A percentile compares a stretch with the other conserved stretches of the same genome.
Conservation (phyloP, 2,797 vertebrate genomes). For the Melanotaenia nigrans region DNA sequence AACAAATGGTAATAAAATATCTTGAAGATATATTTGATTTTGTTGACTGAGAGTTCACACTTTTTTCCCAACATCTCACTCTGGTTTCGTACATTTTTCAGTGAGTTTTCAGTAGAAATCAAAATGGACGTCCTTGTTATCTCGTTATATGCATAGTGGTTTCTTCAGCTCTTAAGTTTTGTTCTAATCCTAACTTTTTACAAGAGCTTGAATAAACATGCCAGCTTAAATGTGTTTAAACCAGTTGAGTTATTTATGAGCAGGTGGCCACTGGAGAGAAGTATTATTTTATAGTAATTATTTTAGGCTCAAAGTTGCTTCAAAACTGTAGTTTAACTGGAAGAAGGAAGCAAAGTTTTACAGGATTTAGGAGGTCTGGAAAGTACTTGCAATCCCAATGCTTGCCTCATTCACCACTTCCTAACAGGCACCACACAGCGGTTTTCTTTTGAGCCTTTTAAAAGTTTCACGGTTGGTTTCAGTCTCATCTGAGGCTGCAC, state of each 20-base stretch:
- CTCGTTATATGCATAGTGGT: neutral
- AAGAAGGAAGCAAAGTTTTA: neutral
- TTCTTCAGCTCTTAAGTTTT: neutral
- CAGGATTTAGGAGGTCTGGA: conserved; percentile 21
- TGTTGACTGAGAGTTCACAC: neutral
- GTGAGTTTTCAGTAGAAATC: neutral
- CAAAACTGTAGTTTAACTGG: neutral
- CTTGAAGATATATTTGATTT: neutral
- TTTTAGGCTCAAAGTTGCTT: conserved; percentile 3
- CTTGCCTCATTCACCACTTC: conserved; percentile 6
- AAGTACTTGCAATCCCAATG: conserved; percentile 6
- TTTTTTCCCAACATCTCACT: neutral
- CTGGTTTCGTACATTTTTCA: neutral
- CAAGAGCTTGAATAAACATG: neutral
- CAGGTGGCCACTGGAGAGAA: neutral
- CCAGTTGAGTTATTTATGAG: neutral
- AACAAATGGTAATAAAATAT: neutral
- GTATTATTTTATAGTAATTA: neutral
- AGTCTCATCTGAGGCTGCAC: conserved; percentile 25
- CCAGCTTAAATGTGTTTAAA: neutral
- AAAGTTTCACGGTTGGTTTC: conserved; percentile 59
- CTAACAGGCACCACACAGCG: conserved; percentile 23
- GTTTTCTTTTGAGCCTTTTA: conserved; percentile 63
- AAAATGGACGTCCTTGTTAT: neutral
- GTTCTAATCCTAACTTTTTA: neutral